A percentile compares a stretch with the other conserved stretches of the same genome.
These are phyloP conservation scores for Calliphora vomitoria DNA, from an alignment of 2,888 invertebrate genomes.

Conservation along the genomic window DNA sequence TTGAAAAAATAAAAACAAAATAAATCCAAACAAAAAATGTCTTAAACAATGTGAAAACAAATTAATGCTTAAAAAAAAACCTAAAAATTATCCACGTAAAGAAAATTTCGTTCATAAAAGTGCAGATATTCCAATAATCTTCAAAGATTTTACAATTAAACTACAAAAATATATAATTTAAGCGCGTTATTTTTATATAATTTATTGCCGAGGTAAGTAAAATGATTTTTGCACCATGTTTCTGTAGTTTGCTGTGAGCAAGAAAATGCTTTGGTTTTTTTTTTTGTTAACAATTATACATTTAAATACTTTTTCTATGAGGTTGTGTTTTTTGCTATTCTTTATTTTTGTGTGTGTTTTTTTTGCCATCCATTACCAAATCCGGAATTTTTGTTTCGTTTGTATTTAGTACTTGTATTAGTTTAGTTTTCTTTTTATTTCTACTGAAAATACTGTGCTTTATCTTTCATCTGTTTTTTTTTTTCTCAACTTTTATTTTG, in stretches of 20 bases:
- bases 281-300: neutral
- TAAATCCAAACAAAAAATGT: constrained; percentile 68
- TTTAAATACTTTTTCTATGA: neutral
- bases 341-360: neutral
- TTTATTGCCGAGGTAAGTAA: constrained; percentile 53
- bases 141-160: neutral
- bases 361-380: constrained; percentile 49
- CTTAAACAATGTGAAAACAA: constrained; percentile 18
- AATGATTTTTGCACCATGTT: neutral
- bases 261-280: constrained; percentile 50
- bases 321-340: neutral
- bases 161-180: neutral
- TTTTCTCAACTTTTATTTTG: constrained; percentile 49
- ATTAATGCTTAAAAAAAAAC: neutral
- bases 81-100: constrained; percentile 19
- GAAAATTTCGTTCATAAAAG: constrained; percentile 1
- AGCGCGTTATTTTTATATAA: constrained; percentile 41
- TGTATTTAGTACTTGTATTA: constrained; percentile 34
- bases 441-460: constrained; percentile 35
- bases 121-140: neutral
- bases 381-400: constrained; percentile 61
- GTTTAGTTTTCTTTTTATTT: constrained; percentile 30
- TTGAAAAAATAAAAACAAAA: constrained; percentile 66
- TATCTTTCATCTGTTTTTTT: constrained; percentile 39
- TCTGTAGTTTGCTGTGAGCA: constrained; percentile 7